Evolutionary conservation across 2,888 invertebrate genomes (phyloP).

Genomic region (Catocala nupta): DNA sequence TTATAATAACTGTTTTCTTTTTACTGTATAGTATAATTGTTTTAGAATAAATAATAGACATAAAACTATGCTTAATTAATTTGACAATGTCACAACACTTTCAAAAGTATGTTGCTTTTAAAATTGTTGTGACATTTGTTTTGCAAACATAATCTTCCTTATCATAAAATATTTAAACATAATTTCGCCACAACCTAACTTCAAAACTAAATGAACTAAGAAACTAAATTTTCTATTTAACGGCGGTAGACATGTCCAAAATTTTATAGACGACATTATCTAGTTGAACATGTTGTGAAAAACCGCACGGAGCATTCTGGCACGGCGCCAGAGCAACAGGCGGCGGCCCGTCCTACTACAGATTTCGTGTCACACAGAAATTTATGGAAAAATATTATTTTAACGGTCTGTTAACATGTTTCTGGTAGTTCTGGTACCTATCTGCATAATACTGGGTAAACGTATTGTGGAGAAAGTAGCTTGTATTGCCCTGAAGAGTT

Average conservation of each 20-base stretch:
- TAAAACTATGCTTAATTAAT: too few relatives aligned
- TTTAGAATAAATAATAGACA: too few relatives aligned
- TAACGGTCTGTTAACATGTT: conserved; percentile 39
- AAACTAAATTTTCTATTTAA: conserved; percentile 20
- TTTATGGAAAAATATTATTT: conserved; percentile 63
- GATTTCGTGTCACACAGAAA: conserved; percentile 51
- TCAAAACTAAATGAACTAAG: conserved; percentile 2
- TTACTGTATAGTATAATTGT: too few relatives aligned
- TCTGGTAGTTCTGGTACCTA: conserved; percentile 1
- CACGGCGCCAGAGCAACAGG: conserved; percentile 75
- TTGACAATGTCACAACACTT: too few relatives aligned
- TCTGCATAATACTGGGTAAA: not conserved
- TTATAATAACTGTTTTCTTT: too few relatives aligned
- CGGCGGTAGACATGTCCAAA: conserved; percentile 41
- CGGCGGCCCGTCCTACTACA: conserved; percentile 58
- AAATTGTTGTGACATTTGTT: too few relatives aligned
- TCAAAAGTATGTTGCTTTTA: too few relatives aligned
- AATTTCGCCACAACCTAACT: not conserved
- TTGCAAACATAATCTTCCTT: too few relatives aligned
- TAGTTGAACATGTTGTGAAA: conserved; percentile 61
- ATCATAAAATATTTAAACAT: not conserved
- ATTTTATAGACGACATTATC: conserved; percentile 58
- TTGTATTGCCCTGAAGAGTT: too few relatives aligned
- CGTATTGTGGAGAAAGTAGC: too few relatives aligned
- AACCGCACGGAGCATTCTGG: conserved; percentile 58